A percentile compares a stretch with the other conserved stretches of the same genome.
Evolutionary conservation across 2,888 invertebrate genomes (phyloP).

Genomic region (Acleris sparsana): DNA sequence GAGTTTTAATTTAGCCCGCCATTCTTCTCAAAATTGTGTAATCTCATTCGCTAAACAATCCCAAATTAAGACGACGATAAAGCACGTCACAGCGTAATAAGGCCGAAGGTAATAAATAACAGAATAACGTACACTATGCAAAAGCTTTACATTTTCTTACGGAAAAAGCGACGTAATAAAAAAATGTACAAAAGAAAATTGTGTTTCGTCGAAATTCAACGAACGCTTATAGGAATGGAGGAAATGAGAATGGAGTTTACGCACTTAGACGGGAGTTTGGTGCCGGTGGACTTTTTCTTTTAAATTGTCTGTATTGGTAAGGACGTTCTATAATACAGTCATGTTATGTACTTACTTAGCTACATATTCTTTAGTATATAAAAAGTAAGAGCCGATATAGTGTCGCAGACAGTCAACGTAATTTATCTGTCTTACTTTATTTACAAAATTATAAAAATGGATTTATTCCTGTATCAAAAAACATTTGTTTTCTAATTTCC

Average conservation of each 20-base stretch:
- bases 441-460: too few species aligned
- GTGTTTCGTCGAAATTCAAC: not conserved
- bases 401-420: too few species aligned
- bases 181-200: slow-evolving; percentile 1
- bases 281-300: not conserved
- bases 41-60: slow-evolving; percentile 15
- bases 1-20: not conserved
- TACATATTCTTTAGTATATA: too few species aligned
- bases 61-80: slow-evolving; percentile 16
- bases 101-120: slow-evolving; percentile 20
- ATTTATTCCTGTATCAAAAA: too few species aligned
- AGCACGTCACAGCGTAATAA: slow-evolving; percentile 12
- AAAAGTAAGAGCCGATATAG: too few species aligned
- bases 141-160: slow-evolving; percentile 9
- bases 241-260: slow-evolving; percentile 4
- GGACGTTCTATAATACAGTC: too few species aligned
- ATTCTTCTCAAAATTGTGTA: slow-evolving; percentile 7
- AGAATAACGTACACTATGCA: slow-evolving; percentile 13
- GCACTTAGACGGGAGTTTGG: slow-evolving; percentile 1
- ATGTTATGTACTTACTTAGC: too few species aligned
- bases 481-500: too few species aligned
- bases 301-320: not conserved
- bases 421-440: too few species aligned
- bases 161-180: slow-evolving; percentile 3
- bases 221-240: not conserved